Base-by-base conservation (phyloP, 2,797 vertebrate genomes). In the Poeciliopsis turneri region DNA sequence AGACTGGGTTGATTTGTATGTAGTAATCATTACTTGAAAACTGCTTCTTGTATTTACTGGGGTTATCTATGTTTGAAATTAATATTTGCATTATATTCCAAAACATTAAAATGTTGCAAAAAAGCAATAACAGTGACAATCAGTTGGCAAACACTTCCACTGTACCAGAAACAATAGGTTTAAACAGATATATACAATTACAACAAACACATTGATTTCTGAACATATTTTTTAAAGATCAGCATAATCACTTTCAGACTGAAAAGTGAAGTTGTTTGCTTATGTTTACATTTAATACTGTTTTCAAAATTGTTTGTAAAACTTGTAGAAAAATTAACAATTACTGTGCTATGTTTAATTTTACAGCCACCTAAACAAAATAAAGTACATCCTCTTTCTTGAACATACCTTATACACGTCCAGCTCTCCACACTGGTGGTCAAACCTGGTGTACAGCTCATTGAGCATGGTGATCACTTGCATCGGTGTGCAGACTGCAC, bases 381-480 rank as follows among this genome's bases (percentile, higher is more conserved):
- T 59, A 64, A 25, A 41, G 11, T 25, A 47, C 4, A 28, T 41
- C 20, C 2, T 10, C 30, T 23, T 23, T 25, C 4, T 49, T 76
- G 11, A 43, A 64, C 93, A 49, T 94, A 99, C 98, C 98, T 99
- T 99, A 90, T 99, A 99, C 79, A 99, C 95, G 82, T 99, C 98
- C 80, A 99, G 95, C 88, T 98, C 97, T 80, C 98, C 98, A 49
- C 98, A 99, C 0, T 98, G 96, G 88, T 96, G 97, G 94, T 99
- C 98, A 89, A 99, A 99, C 86, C 96, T 96, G 39, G 98, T 99
- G 93, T 99, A 99, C 70, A 99, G 93, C 72, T 97, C 97, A 4
- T 97, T 99, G 76, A 99, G 97, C 98, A 99, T 99, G 90, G 97
- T 98, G 92, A 99, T 97, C 90, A 99, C 98, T 95, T 99, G 98